Percentiles rank a stretch among this genome's conserved stretches.
Evolutionary conservation across 2,113 vertebrate species (phyloP).

Genomic region (Neotoma lepida): DNA sequence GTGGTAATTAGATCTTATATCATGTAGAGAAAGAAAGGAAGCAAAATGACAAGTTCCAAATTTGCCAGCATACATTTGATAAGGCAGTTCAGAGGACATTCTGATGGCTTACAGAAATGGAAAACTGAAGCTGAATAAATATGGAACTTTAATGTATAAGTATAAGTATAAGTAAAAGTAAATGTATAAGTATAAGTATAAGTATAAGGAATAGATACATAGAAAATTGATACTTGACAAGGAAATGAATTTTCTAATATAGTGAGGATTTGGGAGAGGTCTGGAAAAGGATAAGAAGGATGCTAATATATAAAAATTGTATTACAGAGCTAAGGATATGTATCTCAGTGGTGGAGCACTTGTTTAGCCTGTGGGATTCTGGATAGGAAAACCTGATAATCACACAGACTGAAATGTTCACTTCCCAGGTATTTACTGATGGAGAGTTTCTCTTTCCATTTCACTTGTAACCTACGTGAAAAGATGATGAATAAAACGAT

Average conservation of each 20-base stretch:
- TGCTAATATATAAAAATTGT: neutral
- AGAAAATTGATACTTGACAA: neutral
- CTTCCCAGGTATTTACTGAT: neutral
- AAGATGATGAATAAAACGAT: constrained; percentile 25
- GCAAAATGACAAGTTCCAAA: constrained; percentile 45
- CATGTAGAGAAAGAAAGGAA: constrained; percentile 48
- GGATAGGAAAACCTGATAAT: neutral
- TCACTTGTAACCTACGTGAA: neutral
- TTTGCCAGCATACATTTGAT: constrained; percentile 26
- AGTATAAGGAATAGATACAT: neutral
- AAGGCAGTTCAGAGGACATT: constrained; percentile 53
- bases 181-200: too few relatives aligned
- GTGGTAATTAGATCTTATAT: constrained; percentile 63
- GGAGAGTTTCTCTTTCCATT: constrained; percentile 16
- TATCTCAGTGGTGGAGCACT: neutral
- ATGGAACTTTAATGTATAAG: neutral
- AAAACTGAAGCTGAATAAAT: constrained; percentile 12
- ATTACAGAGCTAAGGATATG: neutral
- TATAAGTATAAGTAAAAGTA: too few relatives aligned
- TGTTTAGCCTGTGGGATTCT: neutral
- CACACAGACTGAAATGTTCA: constrained; percentile 15
- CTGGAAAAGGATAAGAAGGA: neutral
- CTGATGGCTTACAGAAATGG: neutral
- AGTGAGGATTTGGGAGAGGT: neutral
- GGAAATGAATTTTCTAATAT: neutral